These are phyloP conservation scores for Glandiceps talaboti DNA, from an alignment of 53 echinoderm and acorn worm genomes.

Conservation along the genomic window DNA sequence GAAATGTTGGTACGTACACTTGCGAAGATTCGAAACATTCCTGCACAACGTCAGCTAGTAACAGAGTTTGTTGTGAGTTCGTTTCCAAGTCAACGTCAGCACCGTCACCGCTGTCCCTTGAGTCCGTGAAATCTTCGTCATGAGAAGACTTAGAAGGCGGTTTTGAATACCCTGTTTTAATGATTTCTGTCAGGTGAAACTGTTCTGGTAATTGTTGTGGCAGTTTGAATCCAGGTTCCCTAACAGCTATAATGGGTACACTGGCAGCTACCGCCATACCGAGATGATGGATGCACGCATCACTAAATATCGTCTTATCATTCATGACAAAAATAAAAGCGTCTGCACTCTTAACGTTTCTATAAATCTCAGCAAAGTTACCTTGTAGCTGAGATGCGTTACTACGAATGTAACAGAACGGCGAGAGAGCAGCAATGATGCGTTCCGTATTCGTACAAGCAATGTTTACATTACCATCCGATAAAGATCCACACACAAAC, in stretches of 20 bases:
- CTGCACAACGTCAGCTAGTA: slow-evolving; percentile 37
- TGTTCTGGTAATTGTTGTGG: slow-evolving; percentile 26
- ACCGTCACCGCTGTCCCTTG: neutral
- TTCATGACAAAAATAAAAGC: slow-evolving; percentile 67
- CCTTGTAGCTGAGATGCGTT: slow-evolving; percentile 32
- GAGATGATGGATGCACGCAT: slow-evolving; percentile 49
- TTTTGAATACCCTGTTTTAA: neutral
- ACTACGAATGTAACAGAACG: slow-evolving; percentile 52
- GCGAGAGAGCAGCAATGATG: slow-evolving; percentile 50
- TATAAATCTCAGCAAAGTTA: slow-evolving; percentile 33
- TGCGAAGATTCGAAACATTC: slow-evolving; percentile 36
- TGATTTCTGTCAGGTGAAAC: slow-evolving; percentile 39
- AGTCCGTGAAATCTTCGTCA: slow-evolving; percentile 6
- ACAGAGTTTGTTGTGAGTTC: neutral
- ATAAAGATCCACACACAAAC: neutral
- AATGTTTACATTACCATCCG: neutral
- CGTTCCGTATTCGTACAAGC: slow-evolving; percentile 19
- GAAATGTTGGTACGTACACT: slow-evolving; percentile 53
- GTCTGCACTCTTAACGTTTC: slow-evolving; percentile 47
- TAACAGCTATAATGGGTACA: slow-evolving; percentile 43
- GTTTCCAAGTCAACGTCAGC: neutral
- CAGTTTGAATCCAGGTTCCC: slow-evolving; percentile 54
- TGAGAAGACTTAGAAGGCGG: neutral
- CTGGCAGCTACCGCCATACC: slow-evolving; percentile 42
- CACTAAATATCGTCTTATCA: slow-evolving; percentile 33